A percentile compares a stretch with the other conserved stretches of the same genome.
Conservation (phyloP, 2,888 invertebrate species). For the Chironomus tentans region DNA sequence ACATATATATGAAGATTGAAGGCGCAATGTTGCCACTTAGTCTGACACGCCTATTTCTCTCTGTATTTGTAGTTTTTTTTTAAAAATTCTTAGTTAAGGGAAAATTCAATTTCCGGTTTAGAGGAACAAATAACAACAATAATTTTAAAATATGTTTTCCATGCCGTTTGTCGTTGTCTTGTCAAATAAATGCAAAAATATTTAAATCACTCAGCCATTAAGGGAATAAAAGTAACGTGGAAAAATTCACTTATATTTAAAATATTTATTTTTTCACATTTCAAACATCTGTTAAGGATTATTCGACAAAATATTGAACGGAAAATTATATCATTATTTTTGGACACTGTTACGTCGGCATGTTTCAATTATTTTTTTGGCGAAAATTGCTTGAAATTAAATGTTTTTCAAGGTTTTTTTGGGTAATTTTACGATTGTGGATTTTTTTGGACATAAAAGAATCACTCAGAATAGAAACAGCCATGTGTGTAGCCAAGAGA, state of each 20-base stretch:
- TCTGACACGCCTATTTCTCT: not conserved
- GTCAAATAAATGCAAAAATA: not conserved
- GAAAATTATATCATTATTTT: no score
- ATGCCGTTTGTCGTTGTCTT: not conserved
- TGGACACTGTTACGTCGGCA: no score
- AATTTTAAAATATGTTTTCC: not conserved
- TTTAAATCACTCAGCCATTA: not conserved
- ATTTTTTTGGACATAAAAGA: no score
- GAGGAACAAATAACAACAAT: not conserved
- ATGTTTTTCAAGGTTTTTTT: no score
- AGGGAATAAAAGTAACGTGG: not conserved
- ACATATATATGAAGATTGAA: not conserved
- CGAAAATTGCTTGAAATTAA: no score
- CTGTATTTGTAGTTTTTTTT: not conserved
- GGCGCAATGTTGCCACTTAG: not conserved
- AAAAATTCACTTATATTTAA: not conserved
- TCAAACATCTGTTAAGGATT: not conserved
- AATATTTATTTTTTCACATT: not conserved
- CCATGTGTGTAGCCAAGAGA: no score
- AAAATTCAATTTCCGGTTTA: constrained; percentile 1
- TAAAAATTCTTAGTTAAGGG: not conserved
- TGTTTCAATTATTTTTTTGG: no score
- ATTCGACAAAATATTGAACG: not conserved
- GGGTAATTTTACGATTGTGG: no score
- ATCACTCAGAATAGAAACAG: no score